Evolutionary conservation across 2,113 vertebrate species (phyloP), one percentile per base, ranked within the genome.

Genomic region (Noturus placidus): DNA sequence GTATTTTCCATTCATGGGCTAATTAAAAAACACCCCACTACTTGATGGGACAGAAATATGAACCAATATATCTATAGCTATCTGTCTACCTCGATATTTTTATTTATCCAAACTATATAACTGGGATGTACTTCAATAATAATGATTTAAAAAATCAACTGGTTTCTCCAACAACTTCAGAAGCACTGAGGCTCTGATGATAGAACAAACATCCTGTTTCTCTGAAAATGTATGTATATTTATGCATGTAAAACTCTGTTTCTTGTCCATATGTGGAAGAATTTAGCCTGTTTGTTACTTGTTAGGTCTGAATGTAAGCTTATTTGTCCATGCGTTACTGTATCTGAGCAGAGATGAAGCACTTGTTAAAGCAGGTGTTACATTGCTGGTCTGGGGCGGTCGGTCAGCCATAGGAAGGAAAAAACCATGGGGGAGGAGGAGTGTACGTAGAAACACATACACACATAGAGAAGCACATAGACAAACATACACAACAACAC

Each of bases 401-500:
- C 61, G 38, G 82, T 91, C 87, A 86, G 61, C 65, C 46, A 82
- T 82, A 33, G 22, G 42, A 54, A 85, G 81, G 52, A 77, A 82
- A 84, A 83, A 89, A 81, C 81, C 88, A 91, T 86, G 90, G 76
- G 91, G 88, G 83, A 81, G 61, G 89, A 77, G 82, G 90, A 80
- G 80, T 56, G 76, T 91, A 91, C 0, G 19, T 22, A 89, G 90
- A 85, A 91, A 88, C 85, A 89, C 90, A 91, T 92, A 92, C 93
- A 94, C 90, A 88, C 92, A 88, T 90, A 89, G 91, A 88, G 92
- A 92, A 92, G 93, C 91, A 86, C 91, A 87, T 86, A 88, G 90
- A 91, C 93, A 93, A 92, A 93, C 90, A 85, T 90, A 85, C 90
- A 90, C 90, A 92, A 92, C 91, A 91, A 93, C 91, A 87, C 92